Evolutionary conservation across 2,113 vertebrate species (phyloP).

Genomic region (Corythaeola cristata): DNA sequence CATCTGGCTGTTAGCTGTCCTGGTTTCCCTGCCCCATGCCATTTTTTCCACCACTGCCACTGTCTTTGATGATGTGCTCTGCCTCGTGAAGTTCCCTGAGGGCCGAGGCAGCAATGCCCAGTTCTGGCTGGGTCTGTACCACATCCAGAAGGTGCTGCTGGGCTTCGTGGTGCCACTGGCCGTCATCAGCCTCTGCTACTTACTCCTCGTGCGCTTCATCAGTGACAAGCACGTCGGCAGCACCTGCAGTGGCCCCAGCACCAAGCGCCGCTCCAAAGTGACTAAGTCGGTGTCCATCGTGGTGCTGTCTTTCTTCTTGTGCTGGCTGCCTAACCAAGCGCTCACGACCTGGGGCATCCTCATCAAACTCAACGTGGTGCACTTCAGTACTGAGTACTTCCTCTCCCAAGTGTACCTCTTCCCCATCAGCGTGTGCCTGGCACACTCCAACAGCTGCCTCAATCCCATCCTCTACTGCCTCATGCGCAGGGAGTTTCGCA

Average conservation of each 20-base stretch:
- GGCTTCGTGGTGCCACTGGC: slow-evolving; percentile 88
- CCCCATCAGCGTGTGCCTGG: slow-evolving; percentile 92
- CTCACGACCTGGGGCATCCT: slow-evolving; percentile 93
- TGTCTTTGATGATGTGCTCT: slow-evolving; percentile 87
- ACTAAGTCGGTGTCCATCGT: slow-evolving; percentile 93
- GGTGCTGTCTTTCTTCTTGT: slow-evolving; percentile 92
- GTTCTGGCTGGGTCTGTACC: slow-evolving; percentile 92
- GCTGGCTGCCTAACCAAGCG: slow-evolving; percentile 96
- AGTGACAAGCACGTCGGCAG: slow-evolving; percentile 39
- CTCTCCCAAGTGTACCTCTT: slow-evolving; percentile 90
- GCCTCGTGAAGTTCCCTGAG: slow-evolving; percentile 90
- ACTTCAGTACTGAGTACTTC: slow-evolving; percentile 91
- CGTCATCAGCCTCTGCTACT: slow-evolving; percentile 87
- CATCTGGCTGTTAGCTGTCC: slow-evolving; percentile 85
- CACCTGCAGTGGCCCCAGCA: slow-evolving; percentile 75
- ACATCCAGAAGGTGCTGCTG: slow-evolving; percentile 90
- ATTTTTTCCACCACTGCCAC: slow-evolving; percentile 90
- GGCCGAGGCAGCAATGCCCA: slow-evolving; percentile 78
- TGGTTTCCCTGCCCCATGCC: slow-evolving; percentile 87
- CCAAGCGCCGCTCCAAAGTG: slow-evolving; percentile 88
- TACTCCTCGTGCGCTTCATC: slow-evolving; percentile 89
- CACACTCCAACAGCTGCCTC: slow-evolving; percentile 96
- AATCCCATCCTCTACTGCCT: slow-evolving; percentile 95
- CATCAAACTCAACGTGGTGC: slow-evolving; percentile 91
- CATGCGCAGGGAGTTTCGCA: slow-evolving; percentile 93